Conservation (phyloP, 2,888 invertebrate species). For the Stenchaetothrips biformis region DNA sequence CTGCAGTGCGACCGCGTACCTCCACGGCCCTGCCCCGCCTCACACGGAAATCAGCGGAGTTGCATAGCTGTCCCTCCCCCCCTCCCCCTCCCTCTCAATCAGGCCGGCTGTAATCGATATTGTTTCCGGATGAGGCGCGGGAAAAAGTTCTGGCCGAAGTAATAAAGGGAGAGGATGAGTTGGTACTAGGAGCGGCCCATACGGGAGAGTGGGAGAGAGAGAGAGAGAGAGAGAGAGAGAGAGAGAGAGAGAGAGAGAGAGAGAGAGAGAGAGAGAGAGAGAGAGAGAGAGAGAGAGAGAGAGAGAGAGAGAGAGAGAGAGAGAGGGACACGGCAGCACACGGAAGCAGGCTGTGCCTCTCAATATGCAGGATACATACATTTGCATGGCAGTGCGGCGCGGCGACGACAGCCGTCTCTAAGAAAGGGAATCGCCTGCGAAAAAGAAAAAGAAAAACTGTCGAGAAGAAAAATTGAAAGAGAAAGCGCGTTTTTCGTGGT, state of each 20-base stretch:
- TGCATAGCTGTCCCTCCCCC: not conserved
- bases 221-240: not conserved
- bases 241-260: too few relatives aligned
- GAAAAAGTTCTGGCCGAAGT: constrained; percentile 8
- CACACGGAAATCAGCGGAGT: too few relatives aligned
- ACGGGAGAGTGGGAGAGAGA: not conserved
- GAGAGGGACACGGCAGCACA: too few relatives aligned
- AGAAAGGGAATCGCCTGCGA: too few relatives aligned
- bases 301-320: too few relatives aligned
- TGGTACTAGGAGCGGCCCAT: not conserved
- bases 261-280: too few relatives aligned
- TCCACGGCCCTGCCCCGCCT: not conserved
- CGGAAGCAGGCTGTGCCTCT: not conserved
- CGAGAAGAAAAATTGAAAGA: too few relatives aligned
- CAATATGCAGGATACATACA: not conserved
- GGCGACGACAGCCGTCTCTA: too few relatives aligned
- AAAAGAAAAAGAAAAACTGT: too few relatives aligned
- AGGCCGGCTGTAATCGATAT: constrained; percentile 11
- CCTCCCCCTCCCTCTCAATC: not conserved
- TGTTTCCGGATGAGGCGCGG: constrained; percentile 20
- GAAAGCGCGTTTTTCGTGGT: too few relatives aligned
- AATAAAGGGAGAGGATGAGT: not conserved
- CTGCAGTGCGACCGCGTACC: not conserved
- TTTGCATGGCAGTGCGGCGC: not conserved
- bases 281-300: too few relatives aligned